These are phyloP conservation scores for Melipona beecheii DNA, from an alignment of 2,888 invertebrate genomes.

Conservation along the genomic window DNA sequence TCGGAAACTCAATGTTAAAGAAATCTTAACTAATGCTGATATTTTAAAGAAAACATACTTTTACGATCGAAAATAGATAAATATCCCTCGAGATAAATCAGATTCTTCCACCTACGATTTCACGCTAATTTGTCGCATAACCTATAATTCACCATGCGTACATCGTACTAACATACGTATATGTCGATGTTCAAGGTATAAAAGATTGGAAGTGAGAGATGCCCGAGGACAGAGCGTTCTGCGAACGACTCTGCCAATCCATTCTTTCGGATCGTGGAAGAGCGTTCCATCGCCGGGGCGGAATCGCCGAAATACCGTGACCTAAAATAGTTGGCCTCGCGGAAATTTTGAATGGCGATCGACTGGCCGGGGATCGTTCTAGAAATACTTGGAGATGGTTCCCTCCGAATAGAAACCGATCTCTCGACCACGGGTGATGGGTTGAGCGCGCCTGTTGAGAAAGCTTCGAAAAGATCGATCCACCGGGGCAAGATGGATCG, in stretches of 20 bases:
- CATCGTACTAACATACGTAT: not conserved
- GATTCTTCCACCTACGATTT: no score
- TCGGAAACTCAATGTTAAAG: not conserved
- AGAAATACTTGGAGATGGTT: constrained; percentile 11
- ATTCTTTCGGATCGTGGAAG: constrained; percentile 22
- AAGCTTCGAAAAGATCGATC: constrained; percentile 9
- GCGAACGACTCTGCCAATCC: constrained; percentile 6
- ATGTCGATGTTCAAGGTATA: not conserved
- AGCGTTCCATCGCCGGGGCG: constrained; percentile 12
- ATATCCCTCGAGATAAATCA: no score
- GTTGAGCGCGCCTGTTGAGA: not conserved
- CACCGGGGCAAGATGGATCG: constrained; percentile 8
- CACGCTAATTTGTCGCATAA: not conserved
- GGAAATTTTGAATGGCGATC: constrained; percentile 33
- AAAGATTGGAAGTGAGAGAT: not conserved
- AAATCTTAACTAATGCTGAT: not conserved
- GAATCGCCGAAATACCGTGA: constrained; percentile 49
- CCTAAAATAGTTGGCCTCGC: constrained; percentile 40
- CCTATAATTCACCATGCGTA: not conserved
- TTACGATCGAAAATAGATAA: not conserved
- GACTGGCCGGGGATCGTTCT: constrained; percentile 21
- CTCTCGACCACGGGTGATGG: not conserved
- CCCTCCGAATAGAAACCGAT: constrained; percentile 21
- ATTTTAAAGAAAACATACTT: not conserved
- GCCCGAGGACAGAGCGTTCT: not conserved